Base-by-base conservation (phyloP, 2,113 vertebrate species). In the western clawed frog (Xenopus tropicalis) region DNA sequence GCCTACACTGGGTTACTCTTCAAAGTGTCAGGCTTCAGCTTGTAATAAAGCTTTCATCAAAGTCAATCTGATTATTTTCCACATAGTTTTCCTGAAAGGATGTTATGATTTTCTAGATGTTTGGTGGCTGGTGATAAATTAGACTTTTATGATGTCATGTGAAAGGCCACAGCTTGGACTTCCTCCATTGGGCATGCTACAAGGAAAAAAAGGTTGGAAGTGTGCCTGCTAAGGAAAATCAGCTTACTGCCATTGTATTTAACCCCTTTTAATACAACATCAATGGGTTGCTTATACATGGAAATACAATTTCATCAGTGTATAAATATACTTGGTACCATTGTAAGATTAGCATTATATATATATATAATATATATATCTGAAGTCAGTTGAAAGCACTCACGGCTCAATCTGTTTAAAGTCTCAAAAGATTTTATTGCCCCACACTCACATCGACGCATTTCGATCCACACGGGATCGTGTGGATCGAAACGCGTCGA, bases 21-120 rank as follows among this genome's bases (percentile, higher is more conserved):
- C 87, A 86, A 85, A 80, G 80, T 77, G 43, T 84, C 84, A 84
- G 82, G 83, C 83, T 79, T 73, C 77, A 80, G 88, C 84, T 78
- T 74, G 84, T 86, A 85, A 84, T 87, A 85, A 88, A 91, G 83
- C 89, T 89, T 88, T 90, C 94, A 94, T 95, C 93, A 94, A 93
- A 94, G 92, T 83, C 86, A 83, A 85, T 91, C 90, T 93, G 93
- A 95, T 94, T 92, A 93, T 94, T 93, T 95, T 97, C 93, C 93
- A 94, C 91, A 88, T 93, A 88, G 88, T 93, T 89, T 97, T 97
- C 97, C 97, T 95, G 94, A 94, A 92, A 97, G 95, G 96, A 98
- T 98, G 95, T 98, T 98, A 94, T 98, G 96, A 96, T 95, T 96
- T 94, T 96, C 92, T 94, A 88, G 85, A 89, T 94, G 93, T 92